These are phyloP conservation scores for Picathartes gymnocephalus DNA, from an alignment of 2,113 vertebrate species.

Conservation along the genomic window DNA sequence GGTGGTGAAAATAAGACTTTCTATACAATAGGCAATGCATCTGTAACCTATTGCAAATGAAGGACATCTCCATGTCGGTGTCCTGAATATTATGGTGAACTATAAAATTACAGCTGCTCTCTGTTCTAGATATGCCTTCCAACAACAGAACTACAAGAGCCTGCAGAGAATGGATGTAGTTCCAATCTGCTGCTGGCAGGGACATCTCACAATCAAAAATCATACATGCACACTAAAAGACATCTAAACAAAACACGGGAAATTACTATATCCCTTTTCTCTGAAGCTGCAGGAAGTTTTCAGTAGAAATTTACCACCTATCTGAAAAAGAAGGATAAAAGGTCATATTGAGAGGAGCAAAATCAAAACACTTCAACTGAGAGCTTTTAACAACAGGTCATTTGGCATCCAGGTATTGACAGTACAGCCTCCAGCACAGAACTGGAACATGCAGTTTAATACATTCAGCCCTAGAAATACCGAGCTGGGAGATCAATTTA, in stretches of 20 bases:
- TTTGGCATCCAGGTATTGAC: background rate
- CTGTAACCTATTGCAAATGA: background rate
- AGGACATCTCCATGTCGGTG: background rate
- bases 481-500: background rate
- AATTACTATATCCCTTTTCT: background rate
- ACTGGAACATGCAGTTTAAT: background rate
- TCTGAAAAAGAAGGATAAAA: background rate
- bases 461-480: background rate
- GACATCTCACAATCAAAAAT: background rate
- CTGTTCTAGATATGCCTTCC: background rate
- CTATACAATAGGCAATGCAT: background rate
- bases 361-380: background rate
- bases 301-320: background rate
- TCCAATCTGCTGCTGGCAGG: background rate
- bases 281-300: background rate
- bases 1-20: background rate
- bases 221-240: background rate
- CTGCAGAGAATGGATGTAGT: background rate
- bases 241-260: background rate
- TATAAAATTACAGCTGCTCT: background rate
- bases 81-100: background rate
- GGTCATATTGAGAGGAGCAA: background rate
- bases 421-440: background rate
- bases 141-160: background rate
- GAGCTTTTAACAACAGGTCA: background rate